A percentile compares a stretch with the other conserved stretches of the same genome.
Conservation (phyloP, 2,888 invertebrate species). For the Polylopha cassiicola region DNA sequence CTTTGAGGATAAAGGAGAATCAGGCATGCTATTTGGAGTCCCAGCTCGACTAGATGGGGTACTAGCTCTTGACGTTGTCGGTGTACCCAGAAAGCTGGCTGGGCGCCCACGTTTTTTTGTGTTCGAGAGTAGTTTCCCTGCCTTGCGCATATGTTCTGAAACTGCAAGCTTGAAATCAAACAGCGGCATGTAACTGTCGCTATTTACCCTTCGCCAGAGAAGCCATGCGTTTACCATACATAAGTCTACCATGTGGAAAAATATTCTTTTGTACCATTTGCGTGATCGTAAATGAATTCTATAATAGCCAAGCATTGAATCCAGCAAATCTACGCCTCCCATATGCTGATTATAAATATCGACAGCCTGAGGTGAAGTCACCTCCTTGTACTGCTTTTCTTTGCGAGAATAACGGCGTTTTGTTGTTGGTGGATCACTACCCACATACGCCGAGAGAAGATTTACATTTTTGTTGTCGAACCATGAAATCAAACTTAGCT, state of each 20-base stretch:
- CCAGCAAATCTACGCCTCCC: conserved; percentile 15
- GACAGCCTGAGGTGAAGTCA: conserved; percentile 13
- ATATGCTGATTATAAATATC: conserved; percentile 15
- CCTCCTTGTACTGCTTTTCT: conserved; percentile 6
- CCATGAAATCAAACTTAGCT: conserved; percentile 5
- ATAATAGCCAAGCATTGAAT: conserved; percentile 15
- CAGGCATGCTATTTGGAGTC: conserved; percentile 9
- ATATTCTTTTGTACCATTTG: conserved; percentile 12
- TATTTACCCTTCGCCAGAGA: conserved; percentile 6
- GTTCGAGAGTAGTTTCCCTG: conserved; percentile 11
- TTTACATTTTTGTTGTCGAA: conserved; percentile 20
- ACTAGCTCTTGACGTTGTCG: conserved; percentile 2
- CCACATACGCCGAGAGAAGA: conserved; percentile 18
- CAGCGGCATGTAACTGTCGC: conserved; percentile 8
- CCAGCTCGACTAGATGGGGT: no score
- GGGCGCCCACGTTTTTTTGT: conserved; percentile 22
- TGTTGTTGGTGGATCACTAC: conserved; percentile 12
- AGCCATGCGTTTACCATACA: conserved; percentile 10
- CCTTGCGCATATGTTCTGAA: conserved; percentile 17
- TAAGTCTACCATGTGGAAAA: conserved; percentile 13
- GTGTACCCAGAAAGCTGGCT: conserved; percentile 8
- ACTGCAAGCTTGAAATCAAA: conserved; percentile 19
- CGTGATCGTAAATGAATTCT: conserved; percentile 5
- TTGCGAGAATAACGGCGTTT: conserved; percentile 1
- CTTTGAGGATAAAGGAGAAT: conserved; percentile 18